Base-by-base conservation (phyloP, 2,113 vertebrate genomes). In the Nothocercus nigrocapillus region DNA sequence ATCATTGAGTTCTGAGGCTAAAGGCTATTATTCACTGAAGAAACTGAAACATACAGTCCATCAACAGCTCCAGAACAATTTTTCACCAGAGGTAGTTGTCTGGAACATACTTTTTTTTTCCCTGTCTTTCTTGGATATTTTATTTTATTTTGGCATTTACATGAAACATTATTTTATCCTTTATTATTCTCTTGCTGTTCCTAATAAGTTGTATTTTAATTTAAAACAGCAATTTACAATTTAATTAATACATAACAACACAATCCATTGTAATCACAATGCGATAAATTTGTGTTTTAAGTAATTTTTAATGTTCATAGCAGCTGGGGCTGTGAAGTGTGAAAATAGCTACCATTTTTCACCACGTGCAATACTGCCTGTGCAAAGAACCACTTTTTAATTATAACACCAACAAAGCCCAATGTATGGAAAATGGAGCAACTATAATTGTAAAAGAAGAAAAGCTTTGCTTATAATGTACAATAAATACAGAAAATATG, bases 261-360 rank as follows among this genome's bases (percentile, higher is more conserved):
- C 86, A 96, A 97, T 97, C 95, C 94, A 97, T 97, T 96, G 95
- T 93, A 97, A 97, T 97, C 97, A 92, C 92, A 90, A 88, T 82
- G 94, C 94, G 61, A 97, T 97, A 97, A 96, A 97, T 98, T 97
- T 97, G 95, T 95, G 95, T 97, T 98, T 97, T 98, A 97, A 98
- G 97, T 98, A 97, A 98, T 98, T 98, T 97, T 98, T 98, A 98
- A 97, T 97, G 97, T 94, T 97, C 86, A 80, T 44, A 98, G 97
- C 96, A 96, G 96, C 97, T 97, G 97, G 96, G 91, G 94, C 97
- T 98, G 93, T 97, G 97, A 96, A 97, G 97, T 98, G 98, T 98
- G 97, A 96, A 98, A 98, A 98, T 97, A 97, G 96, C 97, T 96
- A 90, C 94, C 96, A 95, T 98, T 98, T 98, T 98, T 97, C 97